Conservation (phyloP, 37 sponge, comb jelly and placozoan species). For the Amphimedon queenslandica region DNA sequence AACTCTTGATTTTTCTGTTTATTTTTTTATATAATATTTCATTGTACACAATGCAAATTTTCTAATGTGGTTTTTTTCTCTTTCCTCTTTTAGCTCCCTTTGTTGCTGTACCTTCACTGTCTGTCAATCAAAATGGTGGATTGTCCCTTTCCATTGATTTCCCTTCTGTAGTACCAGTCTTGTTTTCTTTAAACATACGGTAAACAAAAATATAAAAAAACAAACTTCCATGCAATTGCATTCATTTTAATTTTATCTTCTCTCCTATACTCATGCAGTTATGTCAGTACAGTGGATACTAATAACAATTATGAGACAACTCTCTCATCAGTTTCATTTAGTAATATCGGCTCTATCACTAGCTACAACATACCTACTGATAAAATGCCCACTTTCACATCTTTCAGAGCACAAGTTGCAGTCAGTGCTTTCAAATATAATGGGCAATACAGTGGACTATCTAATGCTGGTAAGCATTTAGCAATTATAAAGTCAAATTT, state of each 20-base stretch:
- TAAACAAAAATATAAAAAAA: not conserved
- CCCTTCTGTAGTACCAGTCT: not conserved
- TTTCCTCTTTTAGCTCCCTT: not conserved
- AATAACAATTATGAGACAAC: not conserved
- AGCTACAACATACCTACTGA: not conserved
- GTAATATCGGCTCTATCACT: not conserved
- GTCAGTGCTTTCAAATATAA: too few species aligned
- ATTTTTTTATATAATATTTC: too few species aligned
- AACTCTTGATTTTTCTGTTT: too few species aligned
- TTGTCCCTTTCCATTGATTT: not conserved
- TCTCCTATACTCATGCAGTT: too few species aligned
- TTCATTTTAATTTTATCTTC: not conserved
- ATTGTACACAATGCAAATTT: too few species aligned
- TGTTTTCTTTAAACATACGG: not conserved
- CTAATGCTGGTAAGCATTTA: too few species aligned
- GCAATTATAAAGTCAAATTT: too few species aligned
- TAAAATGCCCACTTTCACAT: not conserved
- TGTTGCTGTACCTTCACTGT: not conserved
- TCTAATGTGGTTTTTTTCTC: not conserved
- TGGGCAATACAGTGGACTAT: too few species aligned
- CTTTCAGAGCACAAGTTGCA: not conserved
- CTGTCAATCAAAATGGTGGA: not conserved
- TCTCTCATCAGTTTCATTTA: not conserved
- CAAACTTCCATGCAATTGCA: not conserved
- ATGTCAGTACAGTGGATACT: not conserved